Evolutionary conservation across 2,113 vertebrate genomes (phyloP).

Genomic region (Nothobranchius kuhntae): DNA sequence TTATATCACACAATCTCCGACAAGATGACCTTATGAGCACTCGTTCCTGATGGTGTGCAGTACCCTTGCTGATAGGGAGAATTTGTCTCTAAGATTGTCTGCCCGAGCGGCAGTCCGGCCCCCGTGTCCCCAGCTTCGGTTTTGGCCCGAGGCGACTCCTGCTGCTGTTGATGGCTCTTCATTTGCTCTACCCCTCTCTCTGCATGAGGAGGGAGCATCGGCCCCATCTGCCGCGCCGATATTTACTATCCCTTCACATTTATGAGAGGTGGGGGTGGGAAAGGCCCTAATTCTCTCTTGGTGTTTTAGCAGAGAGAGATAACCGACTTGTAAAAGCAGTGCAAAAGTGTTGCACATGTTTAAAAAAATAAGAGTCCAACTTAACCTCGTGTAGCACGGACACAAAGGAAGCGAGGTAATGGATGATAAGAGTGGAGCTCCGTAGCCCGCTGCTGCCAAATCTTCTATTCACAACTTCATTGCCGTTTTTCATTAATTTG

Average conservation of each 20-base stretch:
- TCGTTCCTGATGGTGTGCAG: slow-evolving; percentile 33
- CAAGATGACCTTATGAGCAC: slow-evolving; percentile 30
- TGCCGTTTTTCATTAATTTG: slow-evolving; percentile 52
- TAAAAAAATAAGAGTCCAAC: slow-evolving; percentile 42
- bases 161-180: slow-evolving; percentile 75
- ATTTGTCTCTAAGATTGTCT: slow-evolving; percentile 60
- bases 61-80: slow-evolving; percentile 42
- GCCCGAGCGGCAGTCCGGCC: slow-evolving; percentile 57
- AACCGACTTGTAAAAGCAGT: neutral
- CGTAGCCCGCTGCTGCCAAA: slow-evolving; percentile 36
- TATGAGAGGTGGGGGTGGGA: slow-evolving; percentile 48
- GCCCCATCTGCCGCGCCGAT: slow-evolving; percentile 75
- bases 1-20: slow-evolving; percentile 31
- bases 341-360: slow-evolving; percentile 8
- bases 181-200: slow-evolving; percentile 64
- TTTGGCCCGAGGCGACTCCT: slow-evolving; percentile 71
- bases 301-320: slow-evolving; percentile 51
- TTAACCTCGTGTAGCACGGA: slow-evolving; percentile 50
- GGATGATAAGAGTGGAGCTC: slow-evolving; percentile 39
- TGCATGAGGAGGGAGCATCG: slow-evolving; percentile 52
- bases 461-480: slow-evolving; percentile 56
- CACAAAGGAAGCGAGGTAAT: slow-evolving; percentile 37
- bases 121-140: slow-evolving; percentile 58
- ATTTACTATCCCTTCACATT: slow-evolving; percentile 71
- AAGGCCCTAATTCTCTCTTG: slow-evolving; percentile 63